Evolutionary conservation across 2,888 invertebrate species (phyloP), one percentile per base, ranked within the genome.

Genomic region (Pandemis cinnamomeana): DNA sequence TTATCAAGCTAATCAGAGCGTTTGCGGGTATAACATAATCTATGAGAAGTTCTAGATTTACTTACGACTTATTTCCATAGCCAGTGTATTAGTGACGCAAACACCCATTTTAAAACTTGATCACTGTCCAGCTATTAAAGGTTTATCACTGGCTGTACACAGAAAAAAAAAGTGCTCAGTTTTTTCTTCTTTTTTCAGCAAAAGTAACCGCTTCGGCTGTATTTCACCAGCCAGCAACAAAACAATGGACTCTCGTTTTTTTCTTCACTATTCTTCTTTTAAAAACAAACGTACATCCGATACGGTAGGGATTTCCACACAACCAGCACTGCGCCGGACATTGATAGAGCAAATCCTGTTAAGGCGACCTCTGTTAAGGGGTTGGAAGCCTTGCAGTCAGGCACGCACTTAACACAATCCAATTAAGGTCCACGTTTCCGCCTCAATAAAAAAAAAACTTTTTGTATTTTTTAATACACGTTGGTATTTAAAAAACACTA

Each of bases 61-160:
- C 93, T 93, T 84, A 94, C 93, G 92, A 78, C 87, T 91, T 72
- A 93, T 87, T 78, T 94, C 93, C 93, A 93, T 93, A 27, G 93
- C 92, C 77, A 93, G 80, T 48, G 92, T 92, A 76, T 85, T 91
- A 4, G 91, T 87, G 44, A 92, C 87, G 82, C 87, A 90, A 71
- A 92, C 92, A 78, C 92, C 92, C 92, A 92, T 92, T 78, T 80
- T 85, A 77, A 80, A 80, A 58, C 58, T n/a, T 58, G 10, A 11
- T 27, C 58, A 58, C 27, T 27, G 58, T 58, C 11, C 58, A 58
- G 11, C 27, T 10, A 27, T 27, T 27, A 64, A 77, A 75, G 71
- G 76, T 48, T 72, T 41, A 61, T 53, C 27, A 53, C 62, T 58
- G 15, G 41, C 36, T 8, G 41, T 20, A 51, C 41, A 67, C 27